Evolutionary conservation across 2,797 vertebrate genomes (phyloP), one percentile per base, ranked within the genome.

Genomic region (Huso huso): DNA sequence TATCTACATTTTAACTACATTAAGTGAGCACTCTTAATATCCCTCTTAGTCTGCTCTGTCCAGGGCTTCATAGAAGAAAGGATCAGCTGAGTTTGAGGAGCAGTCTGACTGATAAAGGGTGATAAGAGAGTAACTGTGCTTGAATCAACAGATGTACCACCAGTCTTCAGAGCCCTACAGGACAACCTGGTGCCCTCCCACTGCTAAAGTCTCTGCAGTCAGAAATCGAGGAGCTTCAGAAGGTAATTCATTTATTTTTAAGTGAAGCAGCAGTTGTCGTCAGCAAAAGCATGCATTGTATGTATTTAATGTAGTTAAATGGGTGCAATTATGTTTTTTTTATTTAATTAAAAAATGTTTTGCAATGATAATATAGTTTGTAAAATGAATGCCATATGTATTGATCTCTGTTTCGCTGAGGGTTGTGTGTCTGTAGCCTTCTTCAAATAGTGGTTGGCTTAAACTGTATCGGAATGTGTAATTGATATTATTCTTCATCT

Each of bases 211-310:
- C 87, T 49, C 77, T 90, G 67, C 84, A 83, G 68, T 81, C 76
- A 7, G 88, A 91, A 76, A 83, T 90, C 62, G 80, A 85, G 73
- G 81, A 89, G 1, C 70, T 78, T 69, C 86, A 84, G 73, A 78
- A 82, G 83, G 87, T 89, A 72, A 69, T 71, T 71, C 2, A 4
- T 37, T 37, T 37, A 37, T 37, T 37, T 37, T 37, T 37, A 37
- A 37, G 23, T 37, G 23, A 2, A 37, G 23, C 23, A 37, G 23
- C 23, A 4, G 23, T 37, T 37, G 23, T 60, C 12, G 2, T 52
- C 66, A 37, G n/a, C 49, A 51, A 37, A 67, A 58, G 52, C 10
- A 10, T 55, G 48, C 23, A 7, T 7, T 23, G 7, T 62, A 53
- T 58, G 23, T 23, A 7, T 11, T 57, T 57, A n/a, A 37, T 37